Evolutionary conservation across 2,113 vertebrate genomes (phyloP).

Genomic region (Petrocephalus microphthalmus): DNA sequence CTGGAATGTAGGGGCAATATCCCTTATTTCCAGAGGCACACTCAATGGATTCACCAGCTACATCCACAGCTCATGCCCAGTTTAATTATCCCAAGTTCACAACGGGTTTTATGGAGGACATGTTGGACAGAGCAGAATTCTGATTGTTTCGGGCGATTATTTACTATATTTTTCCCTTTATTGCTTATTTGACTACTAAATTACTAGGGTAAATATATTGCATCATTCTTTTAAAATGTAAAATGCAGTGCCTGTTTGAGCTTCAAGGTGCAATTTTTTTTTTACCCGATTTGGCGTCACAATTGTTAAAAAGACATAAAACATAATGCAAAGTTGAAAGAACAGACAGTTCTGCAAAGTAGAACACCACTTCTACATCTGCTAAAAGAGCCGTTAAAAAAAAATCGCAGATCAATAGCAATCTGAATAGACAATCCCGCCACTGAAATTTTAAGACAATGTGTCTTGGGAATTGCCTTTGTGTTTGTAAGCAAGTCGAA

Average conservation of each 20-base stretch:
- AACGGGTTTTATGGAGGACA: background rate
- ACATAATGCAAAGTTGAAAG: background rate
- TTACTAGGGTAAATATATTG: background rate
- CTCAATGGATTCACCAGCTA: background rate
- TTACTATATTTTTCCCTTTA: background rate
- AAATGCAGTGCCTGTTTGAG: background rate
- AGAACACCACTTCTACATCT: background rate
- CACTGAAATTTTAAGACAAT: background rate
- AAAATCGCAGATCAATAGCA: background rate
- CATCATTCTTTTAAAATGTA: background rate
- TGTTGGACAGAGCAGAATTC: background rate
- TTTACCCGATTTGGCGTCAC: background rate
- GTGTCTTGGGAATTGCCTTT: conserved; percentile 3
- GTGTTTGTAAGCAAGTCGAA: conserved; percentile 31
- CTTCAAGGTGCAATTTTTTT: background rate
- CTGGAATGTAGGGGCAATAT: background rate
- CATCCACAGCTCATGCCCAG: background rate
- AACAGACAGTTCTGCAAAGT: background rate
- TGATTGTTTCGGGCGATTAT: background rate
- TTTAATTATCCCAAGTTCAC: background rate
- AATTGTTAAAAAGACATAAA: background rate
- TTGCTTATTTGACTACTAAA: background rate
- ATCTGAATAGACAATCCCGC: background rate
- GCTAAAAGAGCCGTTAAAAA: background rate
- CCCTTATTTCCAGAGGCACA: background rate